Conservation (phyloP, 92 coral and sea anemone species). For the Hydrozoanthus gracilis region DNA sequence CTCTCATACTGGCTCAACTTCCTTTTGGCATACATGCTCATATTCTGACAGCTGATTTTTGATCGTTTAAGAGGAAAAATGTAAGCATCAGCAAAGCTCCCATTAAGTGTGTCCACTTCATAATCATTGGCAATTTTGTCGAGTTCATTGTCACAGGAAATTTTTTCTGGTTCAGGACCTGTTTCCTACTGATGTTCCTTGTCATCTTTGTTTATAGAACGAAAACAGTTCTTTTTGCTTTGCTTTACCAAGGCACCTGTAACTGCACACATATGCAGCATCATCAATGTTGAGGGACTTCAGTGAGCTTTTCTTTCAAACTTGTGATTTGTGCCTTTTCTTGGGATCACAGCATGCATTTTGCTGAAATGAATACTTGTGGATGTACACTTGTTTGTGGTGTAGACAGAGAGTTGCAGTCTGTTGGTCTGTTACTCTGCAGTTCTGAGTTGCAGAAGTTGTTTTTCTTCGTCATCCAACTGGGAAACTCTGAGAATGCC, state of each 20-base stretch:
- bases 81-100: conserved; percentile 25
- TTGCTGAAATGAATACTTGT: conserved; percentile 44
- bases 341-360: conserved; percentile 43
- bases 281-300: conserved; percentile 45
- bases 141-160: not conserved
- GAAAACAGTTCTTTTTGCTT: conserved; percentile 37
- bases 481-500: conserved; percentile 27
- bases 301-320: conserved; percentile 29
- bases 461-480: conserved; percentile 21
- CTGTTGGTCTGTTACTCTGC: conserved; percentile 16
- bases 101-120: conserved; percentile 26
- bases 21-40: conserved; percentile 24
- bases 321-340: conserved; percentile 43
- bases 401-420: conserved; percentile 39
- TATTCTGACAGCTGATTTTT: conserved; percentile 28
- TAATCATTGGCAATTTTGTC: conserved; percentile 39
- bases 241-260: conserved; percentile 40
- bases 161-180: conserved; percentile 31
- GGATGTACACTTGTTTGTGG: conserved; percentile 41
- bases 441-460: conserved; percentile 45
- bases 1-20: conserved; percentile 21
- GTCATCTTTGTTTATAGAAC: conserved; percentile 31
- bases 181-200: conserved; percentile 17
- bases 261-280: conserved; percentile 45
- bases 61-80: conserved; percentile 23